phyloP scores from a whole-genome alignment of 1,140 invertebrate species.

The Drosophila cardini region DNA sequence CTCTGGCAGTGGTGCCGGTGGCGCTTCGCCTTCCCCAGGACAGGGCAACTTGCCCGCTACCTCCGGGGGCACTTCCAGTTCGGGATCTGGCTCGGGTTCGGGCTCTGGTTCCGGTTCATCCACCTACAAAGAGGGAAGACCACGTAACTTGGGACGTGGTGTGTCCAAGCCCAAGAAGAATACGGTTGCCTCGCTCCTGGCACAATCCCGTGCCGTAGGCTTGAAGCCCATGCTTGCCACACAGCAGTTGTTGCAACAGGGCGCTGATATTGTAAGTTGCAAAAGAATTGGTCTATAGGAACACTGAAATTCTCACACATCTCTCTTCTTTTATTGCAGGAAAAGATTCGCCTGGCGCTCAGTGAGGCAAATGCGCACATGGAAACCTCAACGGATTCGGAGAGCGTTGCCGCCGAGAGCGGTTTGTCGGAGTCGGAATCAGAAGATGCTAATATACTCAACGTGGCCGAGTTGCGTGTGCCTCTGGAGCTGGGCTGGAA shows the following conservation, averaged over 20 bases:
- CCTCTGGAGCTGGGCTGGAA: slow-evolving; percentile 94
- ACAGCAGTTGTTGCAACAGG: slow-evolving; percentile 85
- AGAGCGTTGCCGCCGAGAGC: slow-evolving; percentile 86
- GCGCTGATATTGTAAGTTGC: slow-evolving; percentile 84
- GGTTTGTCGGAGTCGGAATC: slow-evolving; percentile 81
- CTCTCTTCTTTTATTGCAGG: slow-evolving; percentile 59
- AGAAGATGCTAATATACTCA: slow-evolving; percentile 85
- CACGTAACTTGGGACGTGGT: slow-evolving; percentile 92
- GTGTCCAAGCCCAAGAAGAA: slow-evolving; percentile 96
- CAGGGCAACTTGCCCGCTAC: slow-evolving; percentile 14
- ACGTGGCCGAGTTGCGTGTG: slow-evolving; percentile 88
- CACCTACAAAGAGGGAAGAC: slow-evolving; percentile 89
- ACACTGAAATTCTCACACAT: background rate
- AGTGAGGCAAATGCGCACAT: slow-evolving; percentile 85
- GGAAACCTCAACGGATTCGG: slow-evolving; percentile 86
- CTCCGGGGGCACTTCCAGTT: slow-evolving; percentile 38
- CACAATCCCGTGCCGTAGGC: slow-evolving; percentile 92
- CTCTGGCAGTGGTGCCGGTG: slow-evolving; percentile 41
- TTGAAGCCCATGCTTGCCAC: slow-evolving; percentile 86
- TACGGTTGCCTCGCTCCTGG: slow-evolving; percentile 93
- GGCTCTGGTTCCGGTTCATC: slow-evolving; percentile 60
- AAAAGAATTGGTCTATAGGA: background rate
- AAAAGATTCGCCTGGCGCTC: slow-evolving; percentile 86
- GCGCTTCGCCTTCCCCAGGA: slow-evolving; percentile 65
- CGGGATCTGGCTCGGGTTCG: slow-evolving; percentile 56